These are phyloP conservation scores for Lydus trimaculatus DNA, from an alignment of 2,888 invertebrate species.

Conservation along the genomic window DNA sequence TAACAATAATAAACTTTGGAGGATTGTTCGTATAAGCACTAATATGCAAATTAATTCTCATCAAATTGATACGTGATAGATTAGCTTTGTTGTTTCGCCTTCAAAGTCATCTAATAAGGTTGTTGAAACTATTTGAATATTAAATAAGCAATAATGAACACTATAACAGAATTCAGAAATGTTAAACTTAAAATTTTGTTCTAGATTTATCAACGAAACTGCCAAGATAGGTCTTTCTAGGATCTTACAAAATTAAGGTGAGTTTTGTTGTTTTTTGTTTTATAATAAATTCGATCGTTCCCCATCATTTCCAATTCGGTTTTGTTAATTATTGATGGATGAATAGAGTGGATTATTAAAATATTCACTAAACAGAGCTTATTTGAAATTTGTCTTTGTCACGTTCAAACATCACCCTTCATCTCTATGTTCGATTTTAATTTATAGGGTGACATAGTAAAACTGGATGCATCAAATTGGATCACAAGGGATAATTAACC, in stretches of 20 bases:
- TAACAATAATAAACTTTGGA: too few relatives aligned
- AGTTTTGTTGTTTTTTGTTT: too few relatives aligned
- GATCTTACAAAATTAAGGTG: too few relatives aligned
- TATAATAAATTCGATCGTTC: too few relatives aligned
- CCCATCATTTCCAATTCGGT: too few relatives aligned
- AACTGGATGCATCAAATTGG: conserved; percentile 20
- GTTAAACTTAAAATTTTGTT: too few relatives aligned
- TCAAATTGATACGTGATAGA: conserved; percentile 32
- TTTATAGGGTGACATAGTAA: conserved; percentile 21
- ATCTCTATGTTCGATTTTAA: conserved; percentile 13
- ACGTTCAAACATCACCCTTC: conserved; percentile 25
- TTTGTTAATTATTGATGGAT: not conserved
- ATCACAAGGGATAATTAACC: not conserved
- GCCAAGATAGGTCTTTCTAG: too few relatives aligned
- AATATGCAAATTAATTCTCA: not conserved
- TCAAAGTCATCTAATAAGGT: conserved; percentile 26
- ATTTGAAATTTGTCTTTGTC: conserved; percentile 27
- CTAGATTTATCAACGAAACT: too few relatives aligned
- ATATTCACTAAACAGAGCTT: conserved; percentile 27
- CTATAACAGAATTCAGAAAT: too few relatives aligned
- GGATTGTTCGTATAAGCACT: too few relatives aligned
- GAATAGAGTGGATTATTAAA: conserved; percentile 13
- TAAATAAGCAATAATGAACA: too few relatives aligned
- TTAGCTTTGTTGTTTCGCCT: conserved; percentile 25
- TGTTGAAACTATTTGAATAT: conserved; percentile 17